A percentile compares a stretch with the other conserved stretches of the same genome.
These are phyloP conservation scores for Sebastes iracundus DNA, from an alignment of 2,797 vertebrate genomes.

Conservation along the genomic window DNA sequence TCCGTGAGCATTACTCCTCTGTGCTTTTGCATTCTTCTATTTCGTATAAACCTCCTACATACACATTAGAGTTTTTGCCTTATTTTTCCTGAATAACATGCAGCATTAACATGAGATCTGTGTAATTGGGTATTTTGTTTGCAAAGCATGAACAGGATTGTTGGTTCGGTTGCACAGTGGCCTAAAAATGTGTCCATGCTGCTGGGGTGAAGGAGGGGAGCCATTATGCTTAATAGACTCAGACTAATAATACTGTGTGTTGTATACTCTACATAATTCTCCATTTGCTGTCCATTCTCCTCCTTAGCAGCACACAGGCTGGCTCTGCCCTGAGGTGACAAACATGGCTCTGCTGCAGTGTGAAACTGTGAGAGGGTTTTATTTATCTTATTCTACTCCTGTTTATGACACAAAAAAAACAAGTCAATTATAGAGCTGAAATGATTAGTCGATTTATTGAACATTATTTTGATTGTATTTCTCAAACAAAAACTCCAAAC, in stretches of 20 bases:
- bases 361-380: neutral
- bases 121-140: slow-evolving; percentile 31
- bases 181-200: slow-evolving; percentile 36
- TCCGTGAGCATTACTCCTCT: neutral
- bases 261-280: slow-evolving; percentile 48
- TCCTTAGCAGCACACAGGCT: slow-evolving; percentile 36
- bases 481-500: neutral
- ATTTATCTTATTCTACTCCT: slow-evolving; percentile 4
- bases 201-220: slow-evolving; percentile 44
- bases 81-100: slow-evolving; percentile 18
- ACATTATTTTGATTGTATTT: neutral
- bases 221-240: slow-evolving; percentile 63
- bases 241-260: slow-evolving; percentile 49
- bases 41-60: slow-evolving; percentile 13
- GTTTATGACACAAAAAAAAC: neutral
- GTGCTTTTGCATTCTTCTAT: slow-evolving; percentile 3
- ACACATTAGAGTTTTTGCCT: neutral
- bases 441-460: neutral
- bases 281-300: slow-evolving; percentile 48
- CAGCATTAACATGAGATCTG: neutral
- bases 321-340: slow-evolving; percentile 49
- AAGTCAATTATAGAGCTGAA: neutral
- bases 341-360: slow-evolving; percentile 22
- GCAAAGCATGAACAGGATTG: slow-evolving; percentile 29
- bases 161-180: slow-evolving; percentile 20